Base-by-base conservation (phyloP, 2,888 invertebrate genomes). In the Catocala fraxini region DNA sequence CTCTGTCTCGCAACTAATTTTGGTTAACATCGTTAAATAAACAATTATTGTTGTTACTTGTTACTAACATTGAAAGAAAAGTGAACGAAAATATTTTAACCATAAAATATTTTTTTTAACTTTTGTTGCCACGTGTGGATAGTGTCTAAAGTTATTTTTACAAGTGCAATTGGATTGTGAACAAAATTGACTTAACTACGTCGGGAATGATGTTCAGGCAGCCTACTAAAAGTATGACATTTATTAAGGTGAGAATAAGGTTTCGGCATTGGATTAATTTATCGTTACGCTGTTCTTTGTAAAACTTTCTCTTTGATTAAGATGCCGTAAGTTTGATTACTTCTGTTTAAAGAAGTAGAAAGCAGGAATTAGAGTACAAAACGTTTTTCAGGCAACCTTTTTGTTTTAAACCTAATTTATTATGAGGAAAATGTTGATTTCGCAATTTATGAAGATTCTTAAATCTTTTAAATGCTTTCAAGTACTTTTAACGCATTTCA, bases 141-240 rank as follows among this genome's bases (percentile, higher is more conserved):
- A 70, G 86, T 89, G 88, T 75, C 73, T 65, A 63, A 79, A 78
- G 83, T 87, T 84, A 76, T 57, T 73, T 69, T 68, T 66, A 63
- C 49, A 75, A 82, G 89, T 90, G 89, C 70, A 83, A 84, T 87
- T 87, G 82, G 84, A 84, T 89, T 84, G 90, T 89, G 90, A 82
- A 83, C 79, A 81, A 81, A 79, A 86, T 82, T 86, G 83, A 88
- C 85, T 89, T 84, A 84, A 85, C 75, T 83, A 83, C 82, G 78
- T 80, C 79, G 83, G 86, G 81, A 90, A 90, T 85, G 80, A 89
- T 90, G 89, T 83, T 86, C 79, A 81, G 79, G 82, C 79, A 79
- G 77, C 80, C 80, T 78, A 82, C 81, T 85, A 80, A 84, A 83
- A 88, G 79, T 83, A 84, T 85, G 82, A 83, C 83, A 82, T 84